Percentiles rank a stretch among this genome's conserved stretches.
These are phyloP conservation scores for Delichon dasypus DNA, from an alignment of 2,797 vertebrate species.

Conservation along the genomic window DNA sequence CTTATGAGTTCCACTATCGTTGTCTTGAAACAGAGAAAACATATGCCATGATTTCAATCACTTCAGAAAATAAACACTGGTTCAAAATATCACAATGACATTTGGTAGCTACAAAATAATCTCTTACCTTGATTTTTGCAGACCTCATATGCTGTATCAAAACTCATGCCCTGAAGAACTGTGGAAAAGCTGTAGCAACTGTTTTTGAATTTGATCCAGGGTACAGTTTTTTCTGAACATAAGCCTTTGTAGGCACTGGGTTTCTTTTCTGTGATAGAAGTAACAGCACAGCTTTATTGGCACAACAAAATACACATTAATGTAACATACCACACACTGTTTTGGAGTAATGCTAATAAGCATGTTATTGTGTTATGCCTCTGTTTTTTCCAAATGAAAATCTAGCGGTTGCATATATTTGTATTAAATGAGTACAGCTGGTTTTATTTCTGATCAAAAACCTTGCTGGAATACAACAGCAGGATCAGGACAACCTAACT, in stretches of 20 bases:
- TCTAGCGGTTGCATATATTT: neutral
- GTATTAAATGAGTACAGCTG: neutral
- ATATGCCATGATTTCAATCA: neutral
- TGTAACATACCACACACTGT: neutral
- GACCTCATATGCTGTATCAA: constrained; percentile 85
- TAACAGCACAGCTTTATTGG: constrained; percentile 57
- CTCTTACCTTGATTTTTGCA: constrained; percentile 88
- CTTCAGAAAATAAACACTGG: neutral
- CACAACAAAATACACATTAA: constrained; percentile 22
- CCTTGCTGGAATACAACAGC: neutral
- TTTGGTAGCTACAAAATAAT: neutral
- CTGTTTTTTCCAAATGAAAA: neutral
- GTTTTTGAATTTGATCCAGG: constrained; percentile 88
- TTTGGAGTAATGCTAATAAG: constrained; percentile 16
- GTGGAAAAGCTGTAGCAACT: constrained; percentile 93
- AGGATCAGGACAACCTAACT: neutral
- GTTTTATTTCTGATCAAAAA: neutral
- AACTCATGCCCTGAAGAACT: constrained; percentile 78
- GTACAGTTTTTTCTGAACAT: constrained; percentile 80
- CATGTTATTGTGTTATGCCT: neutral
- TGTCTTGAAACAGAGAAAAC: neutral
- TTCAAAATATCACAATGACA: neutral
- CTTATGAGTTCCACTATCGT: neutral
- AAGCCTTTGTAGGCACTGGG: constrained; percentile 69
- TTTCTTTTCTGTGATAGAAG: constrained; percentile 79